These are phyloP conservation scores for Oenanthe oenanthe DNA, from an alignment of 2,113 vertebrate species.

Conservation along the genomic window DNA sequence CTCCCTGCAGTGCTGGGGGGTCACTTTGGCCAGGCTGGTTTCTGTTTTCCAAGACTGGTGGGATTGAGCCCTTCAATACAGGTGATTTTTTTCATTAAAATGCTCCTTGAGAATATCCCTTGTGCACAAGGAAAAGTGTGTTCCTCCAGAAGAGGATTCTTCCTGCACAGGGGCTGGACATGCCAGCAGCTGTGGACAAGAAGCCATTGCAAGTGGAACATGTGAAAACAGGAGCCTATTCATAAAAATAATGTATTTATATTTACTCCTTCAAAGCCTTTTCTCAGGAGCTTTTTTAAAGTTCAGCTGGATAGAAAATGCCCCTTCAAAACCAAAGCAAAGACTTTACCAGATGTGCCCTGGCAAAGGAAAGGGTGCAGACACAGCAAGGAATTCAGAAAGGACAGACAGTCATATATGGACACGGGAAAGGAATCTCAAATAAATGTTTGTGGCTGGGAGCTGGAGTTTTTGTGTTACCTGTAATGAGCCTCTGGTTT, in stretches of 20 bases:
- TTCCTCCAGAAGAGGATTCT: background rate
- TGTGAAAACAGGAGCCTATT: slow-evolving; percentile 64
- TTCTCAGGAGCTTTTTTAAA: slow-evolving; percentile 47
- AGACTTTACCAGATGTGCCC: slow-evolving; percentile 66
- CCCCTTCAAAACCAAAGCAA: slow-evolving; percentile 46
- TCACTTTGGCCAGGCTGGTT: background rate
- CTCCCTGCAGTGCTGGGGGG: background rate
- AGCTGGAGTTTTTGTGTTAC: slow-evolving; percentile 19
- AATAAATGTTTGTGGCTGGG: slow-evolving; percentile 32
- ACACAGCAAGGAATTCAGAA: slow-evolving; percentile 44
- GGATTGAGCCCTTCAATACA: background rate
- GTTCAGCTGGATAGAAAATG: slow-evolving; percentile 49
- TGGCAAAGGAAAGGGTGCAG: slow-evolving; percentile 42
- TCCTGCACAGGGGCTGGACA: background rate
- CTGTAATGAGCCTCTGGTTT: slow-evolving; percentile 9
- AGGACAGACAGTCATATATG: slow-evolving; percentile 5
- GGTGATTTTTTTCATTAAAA: background rate
- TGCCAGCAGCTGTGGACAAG: slow-evolving; percentile 36
- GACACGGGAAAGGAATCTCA: background rate
- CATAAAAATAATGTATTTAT: slow-evolving; percentile 62
- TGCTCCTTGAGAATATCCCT: background rate
- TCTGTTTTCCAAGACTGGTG: background rate
- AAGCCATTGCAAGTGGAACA: slow-evolving; percentile 34
- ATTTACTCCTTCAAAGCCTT: slow-evolving; percentile 50
- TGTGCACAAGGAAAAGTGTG: background rate